Conservation (phyloP, 2,113 vertebrate species). For the Pyxicephalus adspersus region DNA sequence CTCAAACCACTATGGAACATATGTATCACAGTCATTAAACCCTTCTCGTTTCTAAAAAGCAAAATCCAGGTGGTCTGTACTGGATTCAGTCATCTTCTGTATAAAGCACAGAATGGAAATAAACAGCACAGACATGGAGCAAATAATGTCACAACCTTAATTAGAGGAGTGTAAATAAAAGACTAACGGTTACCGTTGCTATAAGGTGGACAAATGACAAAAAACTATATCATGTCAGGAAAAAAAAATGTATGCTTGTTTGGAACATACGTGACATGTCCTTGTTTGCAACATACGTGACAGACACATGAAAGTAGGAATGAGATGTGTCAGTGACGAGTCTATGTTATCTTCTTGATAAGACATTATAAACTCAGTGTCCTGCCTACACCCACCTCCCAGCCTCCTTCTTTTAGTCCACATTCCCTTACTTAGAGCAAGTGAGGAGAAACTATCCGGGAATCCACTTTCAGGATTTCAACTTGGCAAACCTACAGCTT, state of each 20-base stretch:
- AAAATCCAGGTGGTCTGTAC: conserved; percentile 38
- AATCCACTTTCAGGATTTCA: neutral
- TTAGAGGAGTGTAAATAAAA: neutral
- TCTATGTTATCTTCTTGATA: neutral
- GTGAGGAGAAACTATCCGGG: neutral
- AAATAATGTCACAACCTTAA: neutral
- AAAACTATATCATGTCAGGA: no score
- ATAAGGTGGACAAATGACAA: no score
- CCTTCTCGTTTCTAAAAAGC: neutral
- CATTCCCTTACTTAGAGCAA: neutral
- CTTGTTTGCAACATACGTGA: no score
- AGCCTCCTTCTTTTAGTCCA: neutral
- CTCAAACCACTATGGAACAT: conserved; percentile 43
- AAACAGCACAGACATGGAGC: conserved; percentile 7
- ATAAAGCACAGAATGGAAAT: conserved; percentile 7
- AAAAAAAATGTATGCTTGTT: no score
- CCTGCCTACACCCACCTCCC: neutral
- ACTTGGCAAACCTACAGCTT: conserved; percentile 17
- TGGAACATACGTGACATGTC: no score
- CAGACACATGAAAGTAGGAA: no score
- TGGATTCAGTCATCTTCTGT: conserved; percentile 1
- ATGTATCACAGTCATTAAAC: conserved; percentile 34
- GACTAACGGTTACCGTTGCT: neutral
- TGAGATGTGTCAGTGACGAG: neutral
- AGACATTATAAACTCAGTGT: neutral